Percentiles rank a stretch among this genome's conserved stretches.
phyloP scores from a whole-genome alignment of 2,113 vertebrate genomes.

The Atrichornis clamosus region DNA sequence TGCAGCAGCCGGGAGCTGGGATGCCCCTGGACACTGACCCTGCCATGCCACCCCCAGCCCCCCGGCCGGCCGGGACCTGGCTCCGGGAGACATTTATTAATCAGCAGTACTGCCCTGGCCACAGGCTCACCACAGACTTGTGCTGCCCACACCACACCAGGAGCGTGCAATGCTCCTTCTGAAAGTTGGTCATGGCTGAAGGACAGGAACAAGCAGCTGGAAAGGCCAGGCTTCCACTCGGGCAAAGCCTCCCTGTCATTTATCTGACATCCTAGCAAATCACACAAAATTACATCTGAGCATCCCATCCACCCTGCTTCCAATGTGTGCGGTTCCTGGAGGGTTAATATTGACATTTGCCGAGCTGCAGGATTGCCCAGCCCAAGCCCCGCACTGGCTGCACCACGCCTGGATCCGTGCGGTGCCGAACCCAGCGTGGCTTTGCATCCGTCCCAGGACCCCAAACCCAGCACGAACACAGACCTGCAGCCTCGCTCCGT shows the following conservation, averaged over 20 bases:
- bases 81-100: neutral
- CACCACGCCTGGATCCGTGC: fast-evolving
- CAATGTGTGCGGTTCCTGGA: fast-evolving
- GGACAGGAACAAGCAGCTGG: neutral
- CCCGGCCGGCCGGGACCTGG: neutral
- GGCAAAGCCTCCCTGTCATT: neutral
- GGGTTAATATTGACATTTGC: neutral
- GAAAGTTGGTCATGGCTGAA: neutral
- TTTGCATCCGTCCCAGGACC: neutral
- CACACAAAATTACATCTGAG: neutral
- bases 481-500: neutral
- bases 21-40: neutral
- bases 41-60: neutral
- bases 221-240: fast-evolving
- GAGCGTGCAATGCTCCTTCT: fast-evolving
- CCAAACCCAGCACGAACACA: fast-evolving
- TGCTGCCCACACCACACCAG: neutral
- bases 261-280: neutral
- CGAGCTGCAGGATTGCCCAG: neutral
- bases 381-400: neutral
- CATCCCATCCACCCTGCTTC: neutral
- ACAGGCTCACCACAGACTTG: fast-evolving
- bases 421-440: neutral
- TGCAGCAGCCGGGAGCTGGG: fast-evolving
- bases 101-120: neutral